A percentile compares a stretch with the other conserved stretches of the same genome.
phyloP scores from a whole-genome alignment of 1,140 invertebrate genomes.

The Anoplophora glabripennis region DNA sequence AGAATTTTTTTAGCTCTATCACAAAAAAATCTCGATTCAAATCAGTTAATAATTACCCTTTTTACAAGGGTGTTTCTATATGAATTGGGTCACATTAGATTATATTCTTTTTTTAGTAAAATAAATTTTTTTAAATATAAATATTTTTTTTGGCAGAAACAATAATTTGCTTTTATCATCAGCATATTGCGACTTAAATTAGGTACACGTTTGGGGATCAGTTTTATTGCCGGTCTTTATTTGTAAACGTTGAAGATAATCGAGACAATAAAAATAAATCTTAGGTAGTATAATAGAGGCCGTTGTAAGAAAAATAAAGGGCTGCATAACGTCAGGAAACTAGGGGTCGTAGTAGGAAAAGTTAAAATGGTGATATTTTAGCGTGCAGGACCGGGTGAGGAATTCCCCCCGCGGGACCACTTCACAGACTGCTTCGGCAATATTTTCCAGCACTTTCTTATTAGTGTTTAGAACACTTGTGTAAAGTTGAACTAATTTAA shows the following conservation, averaged over 20 bases:
- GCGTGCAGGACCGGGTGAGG: constrained; percentile 31
- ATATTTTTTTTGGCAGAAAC: too few species aligned
- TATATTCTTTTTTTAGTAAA: too few species aligned
- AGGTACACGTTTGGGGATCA: too few species aligned
- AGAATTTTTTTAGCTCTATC: too few species aligned
- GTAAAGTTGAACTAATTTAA: constrained; percentile 48
- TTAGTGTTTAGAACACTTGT: constrained; percentile 47
- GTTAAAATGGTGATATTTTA: constrained; percentile 46
- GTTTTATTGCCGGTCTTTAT: too few species aligned
- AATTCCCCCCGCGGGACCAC: constrained; percentile 26
- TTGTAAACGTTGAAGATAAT: not conserved
- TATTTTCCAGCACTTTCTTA: constrained; percentile 46
- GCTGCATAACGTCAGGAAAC: not conserved
- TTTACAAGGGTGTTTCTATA: too few species aligned
- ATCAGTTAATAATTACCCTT: too few species aligned
- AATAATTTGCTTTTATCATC: too few species aligned
- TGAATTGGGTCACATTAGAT: too few species aligned
- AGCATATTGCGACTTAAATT: too few species aligned
- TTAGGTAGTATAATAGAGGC: constrained; percentile 8
- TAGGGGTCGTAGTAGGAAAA: constrained; percentile 23
- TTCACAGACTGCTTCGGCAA: constrained; percentile 31
- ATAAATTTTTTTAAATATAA: too few species aligned
- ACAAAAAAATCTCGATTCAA: too few species aligned
- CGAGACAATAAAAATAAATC: constrained; percentile 17
- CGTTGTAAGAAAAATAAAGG: constrained; percentile 19